Evolutionary conservation across 64 coral and sea anemone genomes (phyloP).

Genomic region (Hydrozoanthus tunicans): DNA sequence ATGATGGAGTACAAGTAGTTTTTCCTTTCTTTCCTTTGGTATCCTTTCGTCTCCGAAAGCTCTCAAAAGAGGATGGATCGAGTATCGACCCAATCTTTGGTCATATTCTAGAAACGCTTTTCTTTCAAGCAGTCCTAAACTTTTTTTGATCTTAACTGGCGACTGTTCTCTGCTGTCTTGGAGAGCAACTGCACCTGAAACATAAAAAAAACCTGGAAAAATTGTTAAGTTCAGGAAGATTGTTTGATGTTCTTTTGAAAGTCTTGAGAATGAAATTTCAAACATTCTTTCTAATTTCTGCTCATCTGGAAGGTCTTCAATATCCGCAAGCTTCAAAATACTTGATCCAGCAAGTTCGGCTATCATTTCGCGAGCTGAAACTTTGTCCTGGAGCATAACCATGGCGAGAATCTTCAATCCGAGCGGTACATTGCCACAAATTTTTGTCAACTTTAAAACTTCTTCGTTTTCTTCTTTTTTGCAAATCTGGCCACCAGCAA

Average conservation of each 20-base stretch:
- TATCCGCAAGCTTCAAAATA: neutral
- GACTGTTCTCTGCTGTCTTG: neutral
- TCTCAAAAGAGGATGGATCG: slow-evolving; percentile 26
- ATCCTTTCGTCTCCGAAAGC: slow-evolving; percentile 1
- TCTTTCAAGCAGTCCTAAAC: slow-evolving; percentile 14
- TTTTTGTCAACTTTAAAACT: no score
- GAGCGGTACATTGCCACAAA: no score
- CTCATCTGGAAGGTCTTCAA: neutral
- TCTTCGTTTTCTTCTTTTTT: neutral
- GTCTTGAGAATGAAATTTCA: no score
- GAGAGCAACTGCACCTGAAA: slow-evolving; percentile 11
- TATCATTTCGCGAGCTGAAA: no score
- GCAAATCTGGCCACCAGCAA: neutral
- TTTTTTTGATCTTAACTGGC: neutral
- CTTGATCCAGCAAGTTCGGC: no score
- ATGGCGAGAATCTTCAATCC: neutral
- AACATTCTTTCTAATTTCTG: no score
- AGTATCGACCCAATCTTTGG: neutral
- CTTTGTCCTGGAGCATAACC: neutral
- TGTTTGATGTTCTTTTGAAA: no score
- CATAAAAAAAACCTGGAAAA: slow-evolving; percentile 19
- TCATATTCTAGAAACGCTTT: slow-evolving; percentile 51
- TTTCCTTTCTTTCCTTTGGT: neutral
- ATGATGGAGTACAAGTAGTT: neutral
- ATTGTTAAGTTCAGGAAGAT: neutral